A percentile compares a stretch with the other conserved stretches of the same genome.
phyloP scores from a whole-genome alignment of 2,113 vertebrate genomes.

The Dermatemys mawii region DNA sequence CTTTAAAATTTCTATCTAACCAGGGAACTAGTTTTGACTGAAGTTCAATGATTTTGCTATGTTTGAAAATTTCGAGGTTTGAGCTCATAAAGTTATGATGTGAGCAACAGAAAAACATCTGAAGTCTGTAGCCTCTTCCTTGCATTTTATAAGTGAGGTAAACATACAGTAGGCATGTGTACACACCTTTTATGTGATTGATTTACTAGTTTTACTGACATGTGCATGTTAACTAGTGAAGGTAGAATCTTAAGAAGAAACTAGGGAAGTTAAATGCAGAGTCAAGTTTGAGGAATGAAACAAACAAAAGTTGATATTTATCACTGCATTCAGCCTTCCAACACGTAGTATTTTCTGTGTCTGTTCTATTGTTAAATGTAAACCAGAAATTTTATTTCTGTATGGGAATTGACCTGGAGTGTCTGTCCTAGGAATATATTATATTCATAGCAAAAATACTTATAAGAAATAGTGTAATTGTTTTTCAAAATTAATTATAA shows the following conservation, averaged over 20 bases:
- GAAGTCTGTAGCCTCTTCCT: not conserved
- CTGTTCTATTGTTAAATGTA: not conserved
- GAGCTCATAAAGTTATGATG: not conserved
- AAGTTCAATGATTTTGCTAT: not conserved
- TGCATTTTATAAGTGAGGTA: not conserved
- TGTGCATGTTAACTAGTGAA: not conserved
- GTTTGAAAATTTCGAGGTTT: not conserved
- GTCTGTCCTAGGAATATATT: not conserved
- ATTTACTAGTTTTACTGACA: not conserved
- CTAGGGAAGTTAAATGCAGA: not conserved
- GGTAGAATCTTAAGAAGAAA: not conserved
- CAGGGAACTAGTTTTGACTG: not conserved
- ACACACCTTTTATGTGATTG: rapidly evolving
- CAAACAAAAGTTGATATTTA: not conserved
- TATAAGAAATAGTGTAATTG: not conserved
- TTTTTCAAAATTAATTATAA: not conserved
- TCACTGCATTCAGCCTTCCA: not conserved
- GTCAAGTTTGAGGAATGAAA: not conserved
- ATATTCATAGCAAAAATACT: not conserved
- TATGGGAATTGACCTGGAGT: not conserved
- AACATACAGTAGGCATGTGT: not conserved
- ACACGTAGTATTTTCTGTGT: not conserved
- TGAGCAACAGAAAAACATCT: not conserved
- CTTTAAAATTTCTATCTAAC: not conserved
- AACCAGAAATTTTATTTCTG: not conserved